Conservation (phyloP, 2,797 vertebrate genomes). For the Heliangelus exortis region DNA sequence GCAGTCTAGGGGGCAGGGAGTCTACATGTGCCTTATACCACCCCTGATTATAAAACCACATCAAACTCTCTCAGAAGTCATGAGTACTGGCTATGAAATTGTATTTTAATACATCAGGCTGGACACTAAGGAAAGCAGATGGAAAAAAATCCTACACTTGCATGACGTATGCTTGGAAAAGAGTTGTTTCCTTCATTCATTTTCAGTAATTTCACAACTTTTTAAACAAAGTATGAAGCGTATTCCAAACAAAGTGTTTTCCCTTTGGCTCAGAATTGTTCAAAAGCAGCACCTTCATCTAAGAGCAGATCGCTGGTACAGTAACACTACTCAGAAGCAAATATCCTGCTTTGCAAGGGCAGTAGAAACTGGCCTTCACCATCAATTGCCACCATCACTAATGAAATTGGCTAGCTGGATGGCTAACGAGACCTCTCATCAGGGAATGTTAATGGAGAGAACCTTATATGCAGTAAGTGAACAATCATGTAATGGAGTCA, state of each 20-base stretch:
- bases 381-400: slow-evolving; percentile 38
- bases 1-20: not conserved
- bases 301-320: not conserved
- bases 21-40: not conserved
- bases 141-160: not conserved
- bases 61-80: not conserved
- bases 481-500: slow-evolving; percentile 71
- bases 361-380: slow-evolving; percentile 14
- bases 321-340: not conserved
- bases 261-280: not conserved
- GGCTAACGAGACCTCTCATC: slow-evolving; percentile 59
- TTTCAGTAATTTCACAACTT: not conserved
- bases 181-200: not conserved
- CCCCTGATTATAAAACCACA: not conserved
- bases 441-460: slow-evolving; percentile 65
- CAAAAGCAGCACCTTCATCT: not conserved
- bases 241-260: not conserved
- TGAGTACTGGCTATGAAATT: not conserved
- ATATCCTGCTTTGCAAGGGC: not conserved
- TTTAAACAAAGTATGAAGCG: not conserved
- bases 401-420: slow-evolving; percentile 65
- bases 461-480: slow-evolving; percentile 52
- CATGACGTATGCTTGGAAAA: not conserved
- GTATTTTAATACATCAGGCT: not conserved
- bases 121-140: not conserved